Evolutionary conservation across 2,113 vertebrate species (phyloP), one percentile per base, ranked within the genome.

Genomic region (Collichthys lucidus): DNA sequence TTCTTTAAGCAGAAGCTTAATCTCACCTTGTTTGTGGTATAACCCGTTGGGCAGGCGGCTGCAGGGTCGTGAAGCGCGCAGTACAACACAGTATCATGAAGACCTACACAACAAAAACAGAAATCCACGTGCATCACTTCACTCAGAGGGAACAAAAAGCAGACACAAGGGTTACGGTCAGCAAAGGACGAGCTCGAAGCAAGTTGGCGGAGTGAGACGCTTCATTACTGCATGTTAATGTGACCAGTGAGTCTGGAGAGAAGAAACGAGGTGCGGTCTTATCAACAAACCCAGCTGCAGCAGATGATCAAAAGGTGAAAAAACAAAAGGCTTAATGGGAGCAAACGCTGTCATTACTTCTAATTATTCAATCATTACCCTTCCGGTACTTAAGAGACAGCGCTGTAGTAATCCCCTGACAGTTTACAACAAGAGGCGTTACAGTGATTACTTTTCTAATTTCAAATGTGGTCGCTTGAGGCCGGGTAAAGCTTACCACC

Each of bases 11-110:
- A 40, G 55, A 53, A 74, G 12, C 16, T 20, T 1, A 26, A 3
- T 35, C 83, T 91, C 85, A 99, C 98, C 97, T 99, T 99, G 89
- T 96, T 98, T 11, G 96, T 99, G 22, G 96, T 96, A 83, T 97
- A 96, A 47, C 98, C 98, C 24, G 95, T 62, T 0, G 97, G 97
- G 70, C 91, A 94, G 16, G 82, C 86, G 15, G 87, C 46, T 1
- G 93, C 96, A 0, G 98, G 96, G 86, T 99, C 97, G 0, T 96
- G 96, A 56, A 98, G 94, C 1, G 98, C 97, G 75, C 97, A 98
- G 92, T 97, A 99, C 66, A 98, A 80, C 46, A 97, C 93, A 0
- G 90, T 88, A 4, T 99, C 95, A 74, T 96, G 95, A 92, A 99
- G 96, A 88, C 97, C 98, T 99, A 93, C 20, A 66, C 56, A 82